Evolutionary conservation across 2,797 vertebrate genomes (phyloP).

Genomic region (Tragopan temminckii): DNA sequence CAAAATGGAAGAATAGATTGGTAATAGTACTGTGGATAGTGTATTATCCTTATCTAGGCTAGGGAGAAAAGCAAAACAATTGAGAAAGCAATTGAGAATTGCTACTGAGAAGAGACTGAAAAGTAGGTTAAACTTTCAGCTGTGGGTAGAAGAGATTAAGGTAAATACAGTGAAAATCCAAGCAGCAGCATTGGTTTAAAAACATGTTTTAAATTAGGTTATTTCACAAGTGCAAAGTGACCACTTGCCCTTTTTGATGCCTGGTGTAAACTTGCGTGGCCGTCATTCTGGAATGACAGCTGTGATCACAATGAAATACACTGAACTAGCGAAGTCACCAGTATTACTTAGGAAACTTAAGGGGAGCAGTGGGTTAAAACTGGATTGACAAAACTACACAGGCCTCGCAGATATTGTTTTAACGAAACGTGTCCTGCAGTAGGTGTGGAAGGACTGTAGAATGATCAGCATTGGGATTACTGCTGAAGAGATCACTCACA

Average conservation of each 20-base stretch:
- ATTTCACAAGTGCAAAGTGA: background rate
- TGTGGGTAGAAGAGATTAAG: background rate
- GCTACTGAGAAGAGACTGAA: background rate
- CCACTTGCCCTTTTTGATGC: background rate
- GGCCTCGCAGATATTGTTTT: background rate
- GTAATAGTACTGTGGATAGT: background rate
- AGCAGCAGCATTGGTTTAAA: background rate
- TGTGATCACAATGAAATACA: background rate
- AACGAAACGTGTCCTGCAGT: background rate
- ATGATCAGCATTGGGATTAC: background rate
- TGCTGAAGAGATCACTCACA: background rate
- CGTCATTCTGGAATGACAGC: background rate
- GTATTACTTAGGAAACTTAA: background rate
- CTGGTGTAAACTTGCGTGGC: background rate
- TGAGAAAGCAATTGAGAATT: background rate
- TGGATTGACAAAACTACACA: background rate
- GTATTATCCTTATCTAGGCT: background rate
- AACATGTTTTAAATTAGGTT: background rate
- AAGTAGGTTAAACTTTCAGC: background rate
- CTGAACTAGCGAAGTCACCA: accelerated
- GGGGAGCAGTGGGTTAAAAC: background rate
- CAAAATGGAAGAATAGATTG: background rate
- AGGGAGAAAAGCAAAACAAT: background rate
- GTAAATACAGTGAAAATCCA: background rate
- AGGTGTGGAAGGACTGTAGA: background rate